Base-by-base conservation (phyloP, 2,888 invertebrate species). In the Resseliella maxima region DNA sequence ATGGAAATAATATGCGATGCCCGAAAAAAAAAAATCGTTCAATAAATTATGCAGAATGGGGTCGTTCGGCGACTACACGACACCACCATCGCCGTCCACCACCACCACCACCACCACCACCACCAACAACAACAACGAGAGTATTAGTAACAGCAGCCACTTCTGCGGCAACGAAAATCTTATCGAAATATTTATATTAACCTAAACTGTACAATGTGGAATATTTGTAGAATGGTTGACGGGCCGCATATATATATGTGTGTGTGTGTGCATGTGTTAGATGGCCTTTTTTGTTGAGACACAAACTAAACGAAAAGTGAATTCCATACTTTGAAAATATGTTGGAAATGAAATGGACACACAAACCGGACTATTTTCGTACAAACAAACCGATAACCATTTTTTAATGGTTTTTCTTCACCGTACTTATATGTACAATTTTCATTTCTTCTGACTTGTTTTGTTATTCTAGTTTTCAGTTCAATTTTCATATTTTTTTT, bases 41-140 rank as follows among this genome's bases (percentile, higher is more conserved):
- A 85, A 85, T 85, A 85, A 85, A 85, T 85, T 85, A 85, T 85
- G 85, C 85, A 85, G 85, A 85, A 85, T 85, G 85, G 85, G 85
- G 38, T 83, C 83, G 72, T 35, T 72, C 35, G 3, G 31, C 31
- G 27, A 72, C 72, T 31, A 31, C 31, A 72, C 72, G 12, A 72
- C 31, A 72, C 0, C 72, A 72, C 8, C 18, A 18, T 2, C 46
- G 18, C 8, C 46, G 24, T 3, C 72, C 31, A 31, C 72, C 31
- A 72, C 72, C 6, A n/a, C n/a, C n/a, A n/a, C n/a, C 31, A 72
- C 0, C 72, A 72, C 8, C 18, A 18, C 8, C 46, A 50, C 8
- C 46, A 59, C n/a, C 72, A 72, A 31, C 72, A 72, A 72, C 72
- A 31, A n/a, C n/a, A n/a, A n/a, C n/a, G n/a, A n/a, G n/a, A n/a